phyloP scores from a whole-genome alignment of 2,888 invertebrate genomes.

The Caenorhabditis sp. region DNA sequence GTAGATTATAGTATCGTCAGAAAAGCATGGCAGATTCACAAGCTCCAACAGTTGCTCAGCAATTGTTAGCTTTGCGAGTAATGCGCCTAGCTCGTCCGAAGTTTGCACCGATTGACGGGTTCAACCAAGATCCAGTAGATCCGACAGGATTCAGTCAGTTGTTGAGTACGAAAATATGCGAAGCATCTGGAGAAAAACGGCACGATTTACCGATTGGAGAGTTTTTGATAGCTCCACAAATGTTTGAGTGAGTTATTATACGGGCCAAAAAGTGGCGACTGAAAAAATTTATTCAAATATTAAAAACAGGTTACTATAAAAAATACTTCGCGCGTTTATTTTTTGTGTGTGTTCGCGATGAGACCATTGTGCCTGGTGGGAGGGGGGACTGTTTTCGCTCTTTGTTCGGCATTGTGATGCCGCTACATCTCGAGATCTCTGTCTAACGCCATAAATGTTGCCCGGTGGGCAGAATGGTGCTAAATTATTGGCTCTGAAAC shows the following conservation, averaged over 20 bases:
- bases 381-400: too few species aligned
- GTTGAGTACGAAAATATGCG: constrained; percentile 11
- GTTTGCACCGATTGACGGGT: constrained; percentile 82
- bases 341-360: too few species aligned
- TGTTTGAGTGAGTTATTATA: constrained; percentile 80
- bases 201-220: constrained; percentile 80
- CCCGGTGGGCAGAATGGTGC: too few species aligned
- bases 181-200: constrained; percentile 37
- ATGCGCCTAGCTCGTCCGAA: constrained; percentile 94
- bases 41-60: constrained; percentile 7
- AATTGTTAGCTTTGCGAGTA: constrained; percentile 74
- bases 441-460: too few species aligned
- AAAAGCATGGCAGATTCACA: constrained; percentile 14
- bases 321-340: background rate
- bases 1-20: background rate
- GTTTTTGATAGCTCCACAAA: constrained; percentile 90
- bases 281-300: background rate
- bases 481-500: too few species aligned
- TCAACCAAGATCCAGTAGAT: constrained; percentile 78
- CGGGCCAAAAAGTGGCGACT: too few species aligned
- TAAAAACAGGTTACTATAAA: background rate
- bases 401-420: too few species aligned
- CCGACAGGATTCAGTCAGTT: constrained; percentile 42
- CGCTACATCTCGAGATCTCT: too few species aligned
- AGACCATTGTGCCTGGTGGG: too few species aligned